A percentile compares a stretch with the other conserved stretches of the same genome.
Evolutionary conservation across 2,113 vertebrate genomes (phyloP).

Genomic region (Ammospiza caudacuta): DNA sequence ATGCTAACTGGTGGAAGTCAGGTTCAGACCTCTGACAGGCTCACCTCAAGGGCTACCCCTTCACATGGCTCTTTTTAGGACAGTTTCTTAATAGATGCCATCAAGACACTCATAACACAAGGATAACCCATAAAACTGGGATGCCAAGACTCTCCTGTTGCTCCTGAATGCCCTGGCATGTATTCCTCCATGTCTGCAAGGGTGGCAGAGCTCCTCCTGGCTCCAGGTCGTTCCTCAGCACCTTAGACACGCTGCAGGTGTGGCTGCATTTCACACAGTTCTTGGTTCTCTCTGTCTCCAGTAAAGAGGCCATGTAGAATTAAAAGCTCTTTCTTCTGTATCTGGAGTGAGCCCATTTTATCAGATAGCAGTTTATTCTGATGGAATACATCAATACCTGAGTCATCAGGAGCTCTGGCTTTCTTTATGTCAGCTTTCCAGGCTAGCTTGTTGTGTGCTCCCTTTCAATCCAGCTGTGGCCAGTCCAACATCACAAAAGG

Average conservation of each 20-base stretch:
- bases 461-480: neutral
- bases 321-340: slow-evolving; percentile 1
- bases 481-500: neutral
- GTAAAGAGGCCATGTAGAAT: neutral
- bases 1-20: neutral
- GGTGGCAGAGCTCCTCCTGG: neutral
- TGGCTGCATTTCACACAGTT: neutral
- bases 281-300: neutral
- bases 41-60: neutral
- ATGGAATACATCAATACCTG: slow-evolving; percentile 1
- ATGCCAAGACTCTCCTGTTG: neutral
- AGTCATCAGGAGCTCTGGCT: neutral
- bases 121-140: neutral
- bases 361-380: neutral
- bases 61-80: neutral
- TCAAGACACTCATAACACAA: neutral
- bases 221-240: neutral
- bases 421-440: slow-evolving; percentile 13
- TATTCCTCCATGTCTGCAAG: neutral
- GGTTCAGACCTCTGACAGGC: neutral
- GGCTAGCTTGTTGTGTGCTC: neutral
- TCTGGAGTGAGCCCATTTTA: neutral
- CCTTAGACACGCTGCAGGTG: neutral
- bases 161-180: neutral
- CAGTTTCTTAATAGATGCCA: neutral